Percentiles rank a stretch among this genome's conserved stretches.
phyloP scores from a whole-genome alignment of 2,113 vertebrate species.

The Ammospiza nelsoni region DNA sequence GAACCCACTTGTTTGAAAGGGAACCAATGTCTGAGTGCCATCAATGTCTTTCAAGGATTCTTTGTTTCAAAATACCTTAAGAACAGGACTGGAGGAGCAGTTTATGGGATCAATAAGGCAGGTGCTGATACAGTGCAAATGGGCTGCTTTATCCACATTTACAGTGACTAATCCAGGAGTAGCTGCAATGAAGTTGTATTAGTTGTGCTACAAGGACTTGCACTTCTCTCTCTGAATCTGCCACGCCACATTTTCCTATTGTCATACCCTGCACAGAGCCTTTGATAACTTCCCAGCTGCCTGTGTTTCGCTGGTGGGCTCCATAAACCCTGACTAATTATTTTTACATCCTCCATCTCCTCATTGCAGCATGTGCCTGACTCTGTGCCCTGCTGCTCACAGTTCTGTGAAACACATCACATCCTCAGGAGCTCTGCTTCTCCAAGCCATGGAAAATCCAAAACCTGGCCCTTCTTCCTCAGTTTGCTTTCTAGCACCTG shows the following conservation, averaged over 20 bases:
- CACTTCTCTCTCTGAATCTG: not conserved
- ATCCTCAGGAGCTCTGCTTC: slow-evolving; percentile 2
- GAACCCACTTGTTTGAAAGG: not conserved
- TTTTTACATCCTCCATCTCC: slow-evolving; percentile 24
- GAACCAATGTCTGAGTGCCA: not conserved
- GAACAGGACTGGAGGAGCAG: not conserved
- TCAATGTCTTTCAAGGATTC: not conserved
- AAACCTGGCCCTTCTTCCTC: not conserved
- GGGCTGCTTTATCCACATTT: not conserved
- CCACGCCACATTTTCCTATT: not conserved
- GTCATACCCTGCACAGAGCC: not conserved
- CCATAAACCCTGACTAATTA: slow-evolving; percentile 43
- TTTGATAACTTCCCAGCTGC: slow-evolving; percentile 9
- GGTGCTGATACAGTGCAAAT: not conserved
- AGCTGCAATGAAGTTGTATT: not conserved
- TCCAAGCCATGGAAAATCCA: not conserved
- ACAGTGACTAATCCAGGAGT: not conserved
- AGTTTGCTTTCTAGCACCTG: not conserved
- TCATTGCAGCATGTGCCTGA: not conserved
- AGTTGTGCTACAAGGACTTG: not conserved
- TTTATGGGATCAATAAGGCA: not conserved
- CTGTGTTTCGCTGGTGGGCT: not conserved
- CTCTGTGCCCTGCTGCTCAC: slow-evolving; percentile 3
- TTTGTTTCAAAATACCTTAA: not conserved
- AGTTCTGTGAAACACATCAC: not conserved